phyloP scores from a whole-genome alignment of 1,140 invertebrate genomes.

The Drosophila sucinea region DNA sequence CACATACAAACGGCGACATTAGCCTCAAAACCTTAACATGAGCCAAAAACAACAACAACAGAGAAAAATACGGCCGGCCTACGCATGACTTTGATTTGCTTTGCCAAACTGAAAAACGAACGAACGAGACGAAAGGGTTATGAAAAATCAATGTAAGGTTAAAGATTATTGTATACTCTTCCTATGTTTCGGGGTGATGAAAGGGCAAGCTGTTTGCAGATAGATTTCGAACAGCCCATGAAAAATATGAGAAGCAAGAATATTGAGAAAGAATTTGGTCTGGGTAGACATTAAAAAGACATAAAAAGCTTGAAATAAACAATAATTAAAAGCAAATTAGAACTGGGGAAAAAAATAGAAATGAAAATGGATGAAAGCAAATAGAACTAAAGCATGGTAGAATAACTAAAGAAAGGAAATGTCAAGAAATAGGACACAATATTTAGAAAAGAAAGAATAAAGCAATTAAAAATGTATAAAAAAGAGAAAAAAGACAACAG shows the following conservation, averaged over 20 bases:
- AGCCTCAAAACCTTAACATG: slow-evolving; percentile 66
- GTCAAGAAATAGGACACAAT: neutral
- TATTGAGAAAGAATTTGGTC: neutral
- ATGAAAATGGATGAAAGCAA: neutral
- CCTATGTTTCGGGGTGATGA: neutral
- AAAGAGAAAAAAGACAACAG: too few relatives aligned
- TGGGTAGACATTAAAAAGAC: neutral
- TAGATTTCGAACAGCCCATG: neutral
- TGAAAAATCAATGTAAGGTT: neutral
- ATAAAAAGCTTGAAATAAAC: neutral
- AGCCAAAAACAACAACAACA: slow-evolving; percentile 43
- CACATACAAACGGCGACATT: slow-evolving; percentile 72
- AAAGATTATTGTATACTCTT: slow-evolving; percentile 12
- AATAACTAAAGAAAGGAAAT: neutral
- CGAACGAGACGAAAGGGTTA: neutral
- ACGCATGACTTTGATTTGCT: slow-evolving; percentile 59
- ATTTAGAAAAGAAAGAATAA: neutral
- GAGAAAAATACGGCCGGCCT: slow-evolving; percentile 50
- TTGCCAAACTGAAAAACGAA: slow-evolving; percentile 20
- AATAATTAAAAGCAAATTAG: neutral
- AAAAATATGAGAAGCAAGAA: neutral
- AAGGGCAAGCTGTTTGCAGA: neutral
- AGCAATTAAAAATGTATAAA: too few relatives aligned
- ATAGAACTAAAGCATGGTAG: neutral
- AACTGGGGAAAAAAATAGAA: neutral